These are phyloP conservation scores for Tachystola acroxantha DNA, from an alignment of 2,888 invertebrate genomes.

Conservation along the genomic window DNA sequence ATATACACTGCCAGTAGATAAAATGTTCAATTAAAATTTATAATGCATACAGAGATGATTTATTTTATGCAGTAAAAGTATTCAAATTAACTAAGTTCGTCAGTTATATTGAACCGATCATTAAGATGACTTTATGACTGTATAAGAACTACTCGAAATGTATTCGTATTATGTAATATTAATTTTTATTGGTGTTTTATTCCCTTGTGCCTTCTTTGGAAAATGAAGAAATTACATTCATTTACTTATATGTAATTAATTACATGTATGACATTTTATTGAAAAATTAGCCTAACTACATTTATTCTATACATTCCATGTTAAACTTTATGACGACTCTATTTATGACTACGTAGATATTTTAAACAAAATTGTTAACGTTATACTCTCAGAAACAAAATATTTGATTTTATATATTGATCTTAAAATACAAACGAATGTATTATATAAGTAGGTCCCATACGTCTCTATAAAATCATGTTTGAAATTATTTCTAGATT, in stretches of 20 bases:
- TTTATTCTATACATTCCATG: slow-evolving; percentile 27
- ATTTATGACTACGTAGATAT: slow-evolving; percentile 21
- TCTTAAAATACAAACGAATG: background rate
- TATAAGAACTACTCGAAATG: too few relatives aligned
- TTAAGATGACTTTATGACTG: too few relatives aligned
- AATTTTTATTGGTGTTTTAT: slow-evolving; percentile 16
- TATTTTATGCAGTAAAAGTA: too few relatives aligned
- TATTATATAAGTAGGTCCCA: too few relatives aligned
- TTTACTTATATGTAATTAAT: slow-evolving; percentile 2
- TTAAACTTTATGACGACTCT: slow-evolving; percentile 19
- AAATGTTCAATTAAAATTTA: too few relatives aligned
- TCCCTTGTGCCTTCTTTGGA: slow-evolving; percentile 55
- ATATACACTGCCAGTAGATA: slow-evolving; percentile 12
- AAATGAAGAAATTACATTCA: slow-evolving; percentile 28
- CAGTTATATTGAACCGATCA: too few relatives aligned
- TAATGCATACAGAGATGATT: too few relatives aligned
- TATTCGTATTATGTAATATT: too few relatives aligned
- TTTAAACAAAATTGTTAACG: slow-evolving; percentile 11
- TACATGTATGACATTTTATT: slow-evolving; percentile 9
- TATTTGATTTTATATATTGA: background rate
- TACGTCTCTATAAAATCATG: too few relatives aligned
- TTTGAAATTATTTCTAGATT: too few relatives aligned
- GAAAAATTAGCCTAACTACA: slow-evolving; percentile 17
- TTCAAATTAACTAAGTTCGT: too few relatives aligned
- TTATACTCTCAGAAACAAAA: slow-evolving; percentile 1